Evolutionary conservation across 2,888 invertebrate species (phyloP).

Genomic region (Bugulina stolonifera): DNA sequence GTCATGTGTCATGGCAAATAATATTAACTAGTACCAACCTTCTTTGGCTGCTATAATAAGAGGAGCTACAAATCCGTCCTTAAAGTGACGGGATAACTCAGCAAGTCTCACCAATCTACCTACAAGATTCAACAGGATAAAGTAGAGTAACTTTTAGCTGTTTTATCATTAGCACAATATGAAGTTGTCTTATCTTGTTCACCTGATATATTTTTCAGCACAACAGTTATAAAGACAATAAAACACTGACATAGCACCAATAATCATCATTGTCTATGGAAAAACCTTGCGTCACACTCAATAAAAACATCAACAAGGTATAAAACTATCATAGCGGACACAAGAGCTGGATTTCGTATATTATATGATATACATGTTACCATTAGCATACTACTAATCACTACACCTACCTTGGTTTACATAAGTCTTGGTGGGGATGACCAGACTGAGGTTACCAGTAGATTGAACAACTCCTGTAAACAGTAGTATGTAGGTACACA

Average conservation of each 20-base stretch:
- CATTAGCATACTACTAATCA: background rate
- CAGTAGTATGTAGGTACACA: too few relatives aligned
- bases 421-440: background rate
- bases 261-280: too few relatives aligned
- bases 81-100: background rate
- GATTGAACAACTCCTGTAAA: background rate
- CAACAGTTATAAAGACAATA: background rate
- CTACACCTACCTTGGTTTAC: background rate
- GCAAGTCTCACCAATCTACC: background rate
- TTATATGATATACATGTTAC: too few relatives aligned
- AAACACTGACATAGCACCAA: too few relatives aligned
- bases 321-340: too few relatives aligned
- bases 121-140: background rate
- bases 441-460: background rate
- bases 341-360: too few relatives aligned
- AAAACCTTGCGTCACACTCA: too few relatives aligned
- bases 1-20: too few relatives aligned
- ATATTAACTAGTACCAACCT: too few relatives aligned
- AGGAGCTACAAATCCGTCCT: conserved; percentile 1
- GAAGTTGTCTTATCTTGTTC: too few relatives aligned
- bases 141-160: background rate
- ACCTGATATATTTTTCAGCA: background rate
- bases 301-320: too few relatives aligned
- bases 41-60: background rate
- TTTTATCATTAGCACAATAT: too few relatives aligned